These are phyloP conservation scores for Phalacrocorax brasilianus DNA, from an alignment of 2,113 vertebrate species.

Conservation along the genomic window DNA sequence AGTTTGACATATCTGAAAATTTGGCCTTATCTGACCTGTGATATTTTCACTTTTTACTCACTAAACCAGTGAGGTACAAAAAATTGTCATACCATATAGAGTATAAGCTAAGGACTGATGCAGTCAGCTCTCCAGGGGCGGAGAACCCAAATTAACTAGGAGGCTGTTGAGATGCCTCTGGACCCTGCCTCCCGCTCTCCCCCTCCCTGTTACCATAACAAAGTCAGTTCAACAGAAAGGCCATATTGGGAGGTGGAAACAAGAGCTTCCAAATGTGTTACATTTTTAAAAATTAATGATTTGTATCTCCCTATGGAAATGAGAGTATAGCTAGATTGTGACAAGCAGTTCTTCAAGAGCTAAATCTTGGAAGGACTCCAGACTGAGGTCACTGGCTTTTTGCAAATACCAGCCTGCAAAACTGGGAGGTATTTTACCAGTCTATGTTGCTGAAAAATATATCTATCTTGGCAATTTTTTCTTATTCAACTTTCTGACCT, in stretches of 20 bases:
- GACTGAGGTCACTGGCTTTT: slow-evolving; percentile 19
- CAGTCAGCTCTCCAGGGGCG: not conserved
- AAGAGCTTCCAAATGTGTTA: slow-evolving; percentile 29
- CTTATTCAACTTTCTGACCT: slow-evolving; percentile 24
- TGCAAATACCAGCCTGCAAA: not conserved
- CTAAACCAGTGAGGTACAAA: not conserved
- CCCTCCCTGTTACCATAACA: slow-evolving; percentile 9
- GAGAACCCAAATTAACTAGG: not conserved
- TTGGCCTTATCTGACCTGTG: not conserved
- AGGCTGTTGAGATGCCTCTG: not conserved
- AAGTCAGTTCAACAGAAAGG: slow-evolving; percentile 8
- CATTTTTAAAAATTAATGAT: slow-evolving; percentile 65
- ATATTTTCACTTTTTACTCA: not conserved
- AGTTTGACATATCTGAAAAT: not conserved
- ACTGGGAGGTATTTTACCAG: not conserved
- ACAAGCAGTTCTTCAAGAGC: slow-evolving; percentile 55
- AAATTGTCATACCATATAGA: not conserved
- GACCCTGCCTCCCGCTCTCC: not conserved
- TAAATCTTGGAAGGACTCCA: slow-evolving; percentile 60
- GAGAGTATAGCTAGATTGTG: not conserved
- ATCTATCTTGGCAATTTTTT: not conserved
- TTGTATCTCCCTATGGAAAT: slow-evolving; percentile 53
- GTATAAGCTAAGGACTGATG: not conserved
- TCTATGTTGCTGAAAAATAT: not conserved
- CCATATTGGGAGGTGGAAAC: slow-evolving; percentile 51